Percentiles rank a stretch among this genome's conserved stretches.
phyloP scores from a whole-genome alignment of 2,797 vertebrate genomes.

The Falco peregrinus region DNA sequence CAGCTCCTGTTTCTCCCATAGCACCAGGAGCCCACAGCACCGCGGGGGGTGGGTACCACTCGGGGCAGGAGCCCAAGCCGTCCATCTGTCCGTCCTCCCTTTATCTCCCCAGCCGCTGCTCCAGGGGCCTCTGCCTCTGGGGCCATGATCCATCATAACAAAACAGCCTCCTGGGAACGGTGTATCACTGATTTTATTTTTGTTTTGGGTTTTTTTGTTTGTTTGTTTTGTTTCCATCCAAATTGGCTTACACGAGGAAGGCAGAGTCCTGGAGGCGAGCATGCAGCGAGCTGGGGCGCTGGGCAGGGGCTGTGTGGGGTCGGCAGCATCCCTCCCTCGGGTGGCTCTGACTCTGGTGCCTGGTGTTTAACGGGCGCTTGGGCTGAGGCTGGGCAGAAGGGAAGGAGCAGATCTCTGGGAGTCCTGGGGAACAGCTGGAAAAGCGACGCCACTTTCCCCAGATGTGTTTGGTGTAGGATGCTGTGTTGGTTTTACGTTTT shows the following conservation, averaged over 20 bases:
- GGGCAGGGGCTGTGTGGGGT: neutral
- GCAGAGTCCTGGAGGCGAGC: neutral
- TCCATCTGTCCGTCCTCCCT: neutral
- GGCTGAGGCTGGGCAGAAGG: neutral
- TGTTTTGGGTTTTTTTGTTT: neutral
- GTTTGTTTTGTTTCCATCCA: neutral
- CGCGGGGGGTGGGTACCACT: neutral
- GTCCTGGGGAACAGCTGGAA: neutral
- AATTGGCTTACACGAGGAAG: rapidly evolving
- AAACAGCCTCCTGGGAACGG: neutral
- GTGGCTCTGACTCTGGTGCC: neutral
- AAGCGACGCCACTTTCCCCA: rapidly evolving
- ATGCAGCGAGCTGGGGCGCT: rapidly evolving
- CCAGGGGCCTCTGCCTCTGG: neutral
- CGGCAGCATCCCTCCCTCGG: neutral
- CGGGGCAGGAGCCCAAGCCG: neutral
- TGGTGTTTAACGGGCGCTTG: rapidly evolving
- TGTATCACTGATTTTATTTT: neutral
- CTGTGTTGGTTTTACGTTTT: neutral
- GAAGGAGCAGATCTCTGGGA: neutral
- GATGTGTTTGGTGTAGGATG: neutral
- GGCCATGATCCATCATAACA: neutral
- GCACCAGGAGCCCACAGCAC: neutral
- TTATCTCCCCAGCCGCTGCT: neutral
- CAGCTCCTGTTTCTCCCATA: neutral